Conservation (phyloP, 2,113 vertebrate genomes). For the Rhinoderma darwinii region DNA sequence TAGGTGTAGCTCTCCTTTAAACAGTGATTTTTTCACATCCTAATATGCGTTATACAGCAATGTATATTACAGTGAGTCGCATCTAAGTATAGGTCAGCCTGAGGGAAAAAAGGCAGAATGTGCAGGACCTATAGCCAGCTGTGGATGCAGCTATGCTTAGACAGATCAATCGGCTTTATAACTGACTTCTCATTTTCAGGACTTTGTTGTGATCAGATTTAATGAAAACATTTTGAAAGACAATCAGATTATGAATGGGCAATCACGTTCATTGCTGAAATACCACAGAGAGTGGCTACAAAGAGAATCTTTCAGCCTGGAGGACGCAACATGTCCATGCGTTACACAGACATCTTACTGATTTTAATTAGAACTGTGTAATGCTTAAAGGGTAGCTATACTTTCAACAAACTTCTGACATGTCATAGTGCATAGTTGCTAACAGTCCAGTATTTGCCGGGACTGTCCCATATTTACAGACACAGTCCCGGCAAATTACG, state of each 20-base stretch:
- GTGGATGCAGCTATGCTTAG: not conserved
- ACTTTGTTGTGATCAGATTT: not conserved
- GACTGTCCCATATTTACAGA: no score
- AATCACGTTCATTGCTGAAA: no score
- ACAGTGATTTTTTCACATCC: not conserved
- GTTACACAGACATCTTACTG: no score
- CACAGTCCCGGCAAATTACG: no score
- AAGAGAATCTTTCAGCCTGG: no score
- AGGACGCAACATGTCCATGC: no score
- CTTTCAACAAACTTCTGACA: no score
- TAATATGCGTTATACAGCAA: conserved; percentile 1
- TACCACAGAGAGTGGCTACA: no score
- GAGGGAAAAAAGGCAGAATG: not conserved
- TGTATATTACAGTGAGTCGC: conserved; percentile 15
- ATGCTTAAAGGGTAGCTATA: no score
- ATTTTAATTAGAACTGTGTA: no score
- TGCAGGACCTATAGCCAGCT: not conserved
- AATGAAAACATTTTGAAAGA: not conserved
- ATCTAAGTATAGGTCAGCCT: not conserved
- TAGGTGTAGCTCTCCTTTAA: not conserved
- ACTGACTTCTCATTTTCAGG: not conserved
- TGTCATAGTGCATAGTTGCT: no score
- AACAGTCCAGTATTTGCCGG: no score
- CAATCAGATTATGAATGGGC: not conserved
- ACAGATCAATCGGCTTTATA: not conserved